Conservation (phyloP, 2,797 vertebrate species). For the Taenioides sp. region DNA sequence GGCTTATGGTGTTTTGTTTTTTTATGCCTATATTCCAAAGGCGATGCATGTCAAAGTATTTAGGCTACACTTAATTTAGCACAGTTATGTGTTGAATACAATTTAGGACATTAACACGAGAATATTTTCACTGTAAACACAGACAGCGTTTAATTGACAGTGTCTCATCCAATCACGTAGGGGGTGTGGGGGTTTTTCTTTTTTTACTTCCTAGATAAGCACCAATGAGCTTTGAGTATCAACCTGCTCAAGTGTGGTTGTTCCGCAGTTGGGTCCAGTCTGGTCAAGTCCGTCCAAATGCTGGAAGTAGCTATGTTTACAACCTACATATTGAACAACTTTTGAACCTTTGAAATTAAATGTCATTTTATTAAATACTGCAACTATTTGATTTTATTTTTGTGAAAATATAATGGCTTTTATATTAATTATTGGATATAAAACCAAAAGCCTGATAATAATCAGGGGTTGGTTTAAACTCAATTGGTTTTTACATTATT, state of each 20-base stretch:
- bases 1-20: not conserved
- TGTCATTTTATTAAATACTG: not conserved
- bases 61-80: not conserved
- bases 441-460: not conserved
- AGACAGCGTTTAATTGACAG: slow-evolving; percentile 30
- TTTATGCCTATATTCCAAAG: not conserved
- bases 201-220: slow-evolving; percentile 26
- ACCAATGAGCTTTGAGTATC: slow-evolving; percentile 53
- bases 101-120: not conserved
- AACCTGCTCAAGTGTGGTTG: slow-evolving; percentile 48
- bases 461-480: not conserved
- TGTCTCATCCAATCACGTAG: slow-evolving; percentile 43
- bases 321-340: not conserved
- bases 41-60: not conserved
- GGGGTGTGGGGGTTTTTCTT: not conserved
- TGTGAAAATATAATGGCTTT: not conserved
- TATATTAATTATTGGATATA: no score
- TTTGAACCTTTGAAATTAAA: not conserved
- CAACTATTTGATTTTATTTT: not conserved
- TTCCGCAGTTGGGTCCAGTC: not conserved
- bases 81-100: not conserved
- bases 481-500: not conserved
- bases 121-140: slow-evolving; percentile 6
- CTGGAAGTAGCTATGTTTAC: not conserved
- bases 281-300: accelerated